Percentiles rank a stretch among this genome's conserved stretches.
Conservation (phyloP, 2,797 vertebrate species). For the Bradypodion pumilum region DNA sequence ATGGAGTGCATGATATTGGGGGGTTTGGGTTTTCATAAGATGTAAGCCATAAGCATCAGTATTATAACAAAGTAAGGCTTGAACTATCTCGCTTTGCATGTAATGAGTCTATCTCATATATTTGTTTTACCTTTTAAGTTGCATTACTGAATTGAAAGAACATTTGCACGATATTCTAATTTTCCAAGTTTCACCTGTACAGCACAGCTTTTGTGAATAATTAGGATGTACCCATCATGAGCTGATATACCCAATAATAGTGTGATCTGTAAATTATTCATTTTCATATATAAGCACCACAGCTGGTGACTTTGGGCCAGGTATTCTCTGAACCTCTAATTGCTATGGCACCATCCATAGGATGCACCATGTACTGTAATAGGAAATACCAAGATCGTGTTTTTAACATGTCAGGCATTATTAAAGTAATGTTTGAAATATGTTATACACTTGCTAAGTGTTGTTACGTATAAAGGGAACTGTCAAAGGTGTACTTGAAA, state of each 20-base stretch:
- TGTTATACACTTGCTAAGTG: background rate
- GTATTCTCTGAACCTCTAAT: background rate
- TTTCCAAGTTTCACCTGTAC: too few relatives aligned
- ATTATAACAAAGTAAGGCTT: too few relatives aligned
- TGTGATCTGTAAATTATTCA: background rate
- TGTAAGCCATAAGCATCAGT: too few relatives aligned
- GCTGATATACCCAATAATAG: background rate
- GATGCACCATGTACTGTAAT: too few relatives aligned
- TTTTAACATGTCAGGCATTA: background rate
- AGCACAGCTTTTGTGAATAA: background rate
- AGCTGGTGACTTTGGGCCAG: background rate
- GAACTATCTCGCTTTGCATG: too few relatives aligned
- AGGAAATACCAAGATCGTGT: background rate
- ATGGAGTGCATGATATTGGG: too few relatives aligned
- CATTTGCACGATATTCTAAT: too few relatives aligned
- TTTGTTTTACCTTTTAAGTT: too few relatives aligned
- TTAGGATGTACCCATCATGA: background rate
- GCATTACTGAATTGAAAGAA: too few relatives aligned
- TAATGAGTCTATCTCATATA: too few relatives aligned
- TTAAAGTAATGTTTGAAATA: background rate
- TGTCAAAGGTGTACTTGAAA: background rate
- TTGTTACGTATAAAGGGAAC: background rate
- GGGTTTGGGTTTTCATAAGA: too few relatives aligned
- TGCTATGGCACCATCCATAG: too few relatives aligned
- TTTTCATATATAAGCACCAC: background rate